Evolutionary conservation across 2,888 invertebrate species (phyloP).

Genomic region (Philereme transversata): DNA sequence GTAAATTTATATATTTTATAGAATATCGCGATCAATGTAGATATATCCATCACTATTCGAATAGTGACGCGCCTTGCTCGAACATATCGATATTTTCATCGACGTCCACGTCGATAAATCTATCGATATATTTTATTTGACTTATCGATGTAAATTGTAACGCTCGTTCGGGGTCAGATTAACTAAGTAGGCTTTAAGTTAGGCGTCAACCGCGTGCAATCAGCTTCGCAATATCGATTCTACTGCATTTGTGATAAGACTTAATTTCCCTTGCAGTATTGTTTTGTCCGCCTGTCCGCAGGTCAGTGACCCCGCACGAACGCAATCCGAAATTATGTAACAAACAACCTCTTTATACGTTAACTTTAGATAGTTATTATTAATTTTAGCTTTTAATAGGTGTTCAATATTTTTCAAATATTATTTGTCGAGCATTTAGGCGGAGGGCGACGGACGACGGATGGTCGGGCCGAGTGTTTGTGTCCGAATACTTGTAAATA

Average conservation of each 20-base stretch:
- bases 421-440: slow-evolving; percentile 67
- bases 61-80: slow-evolving; percentile 28
- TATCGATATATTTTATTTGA: slow-evolving; percentile 31
- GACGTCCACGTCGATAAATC: slow-evolving; percentile 14
- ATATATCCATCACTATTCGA: slow-evolving; percentile 14
- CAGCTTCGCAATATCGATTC: slow-evolving; percentile 52
- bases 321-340: slow-evolving; percentile 50
- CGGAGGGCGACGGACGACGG: slow-evolving; percentile 46
- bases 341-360: slow-evolving; percentile 69
- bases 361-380: slow-evolving; percentile 76
- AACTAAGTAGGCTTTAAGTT: slow-evolving; percentile 54
- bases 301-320: slow-evolving; percentile 25
- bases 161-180: slow-evolving; percentile 52
- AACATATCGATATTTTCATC: slow-evolving; percentile 31
- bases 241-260: slow-evolving; percentile 71
- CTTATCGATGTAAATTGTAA: slow-evolving; percentile 32
- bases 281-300: slow-evolving; percentile 43
- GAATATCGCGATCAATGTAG: slow-evolving; percentile 34
- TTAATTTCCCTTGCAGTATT: slow-evolving; percentile 58
- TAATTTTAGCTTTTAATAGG: slow-evolving; percentile 81
- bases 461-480: slow-evolving; percentile 42
- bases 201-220: slow-evolving; percentile 46
- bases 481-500: slow-evolving; percentile 69
- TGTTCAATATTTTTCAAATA: slow-evolving; percentile 77
- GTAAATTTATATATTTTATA: slow-evolving; percentile 45